Evolutionary conservation across 2,113 vertebrate species (phyloP).

Genomic region (Tinamus guttatus): DNA sequence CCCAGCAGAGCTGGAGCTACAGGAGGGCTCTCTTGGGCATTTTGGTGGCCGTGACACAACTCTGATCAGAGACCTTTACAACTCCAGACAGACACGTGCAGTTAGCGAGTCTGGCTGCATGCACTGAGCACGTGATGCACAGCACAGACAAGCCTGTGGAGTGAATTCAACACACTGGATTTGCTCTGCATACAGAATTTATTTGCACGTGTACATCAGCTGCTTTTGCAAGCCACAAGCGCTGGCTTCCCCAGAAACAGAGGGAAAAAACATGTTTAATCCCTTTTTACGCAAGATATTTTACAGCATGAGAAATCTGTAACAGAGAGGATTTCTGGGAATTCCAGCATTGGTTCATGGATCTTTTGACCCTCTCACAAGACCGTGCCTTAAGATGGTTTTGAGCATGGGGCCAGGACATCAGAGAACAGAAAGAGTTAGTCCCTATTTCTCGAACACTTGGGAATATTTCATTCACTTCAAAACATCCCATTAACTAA

Average conservation of each 20-base stretch:
- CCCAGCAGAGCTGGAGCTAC: not conserved
- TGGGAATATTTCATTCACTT: constrained; percentile 1
- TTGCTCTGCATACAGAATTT: not conserved
- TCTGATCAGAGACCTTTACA: not conserved
- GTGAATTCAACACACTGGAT: not conserved
- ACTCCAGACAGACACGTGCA: not conserved
- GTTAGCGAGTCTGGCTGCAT: not conserved
- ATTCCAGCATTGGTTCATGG: not conserved
- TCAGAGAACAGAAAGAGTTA: not conserved
- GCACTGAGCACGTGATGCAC: not conserved
- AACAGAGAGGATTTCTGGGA: not conserved
- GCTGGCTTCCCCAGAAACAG: not conserved
- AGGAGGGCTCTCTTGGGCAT: not conserved
- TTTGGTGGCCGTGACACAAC: not conserved
- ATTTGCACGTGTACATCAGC: not conserved
- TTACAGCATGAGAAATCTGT: not conserved
- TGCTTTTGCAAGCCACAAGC: not conserved
- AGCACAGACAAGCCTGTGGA: not conserved
- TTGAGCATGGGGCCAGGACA: not conserved
- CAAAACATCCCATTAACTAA: constrained; percentile 11
- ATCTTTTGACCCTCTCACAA: not conserved
- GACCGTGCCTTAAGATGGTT: not conserved
- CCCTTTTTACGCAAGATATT: not conserved
- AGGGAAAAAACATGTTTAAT: not conserved
- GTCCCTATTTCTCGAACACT: not conserved